Evolutionary conservation across 2,113 vertebrate species (phyloP), one percentile per base, ranked within the genome.

Genomic region (Diglossa brunneiventris): DNA sequence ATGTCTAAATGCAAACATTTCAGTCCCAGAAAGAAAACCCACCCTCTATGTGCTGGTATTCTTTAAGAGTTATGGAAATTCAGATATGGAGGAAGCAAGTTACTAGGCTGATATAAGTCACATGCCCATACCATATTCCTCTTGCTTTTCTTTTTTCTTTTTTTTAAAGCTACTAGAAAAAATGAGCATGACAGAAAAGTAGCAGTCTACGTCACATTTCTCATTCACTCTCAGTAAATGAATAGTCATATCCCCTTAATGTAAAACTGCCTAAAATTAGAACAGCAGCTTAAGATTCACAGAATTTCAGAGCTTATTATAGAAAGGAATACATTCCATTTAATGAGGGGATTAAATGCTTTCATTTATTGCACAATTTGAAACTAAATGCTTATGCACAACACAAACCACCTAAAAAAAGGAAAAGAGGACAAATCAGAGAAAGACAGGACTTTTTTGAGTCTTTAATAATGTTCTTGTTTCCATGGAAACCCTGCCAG

Each of bases 401-500:
- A 90, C 63, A 63, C 39, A 88, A 88, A 52, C 31, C 50, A 78
- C 42, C 33, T 80, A 63, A 79, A 95, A 92, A 86, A 33, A 30
- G 52, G 7, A 16, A 18, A 10, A 23, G 22, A 5, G 11, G 24
- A 23, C 44, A 87, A 93, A 72, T 8, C 4, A 4, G 44, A 77
- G 72, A 63, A 73, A 85, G 47, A 67, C 15, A 52, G 27, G 72
- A 75, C 37, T 88, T 93, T 41, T 68, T 83, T 35, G 46, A 64
- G 39, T 33, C 19, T 88, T 92, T 91, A 70, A 92, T 58, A 87
- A 6, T 46, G 13, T 67, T 62, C 19, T 41, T 50, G 90, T 95
- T 94, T 80, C 92, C 68, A 92, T 86, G 72, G 92, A 93, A 96
- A 93, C 61, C 5, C 44, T 92, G 53, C 4, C 35, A 75, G 28